Base-by-base conservation (phyloP, 2,888 invertebrate species). In the Hedychridium roseum region DNA sequence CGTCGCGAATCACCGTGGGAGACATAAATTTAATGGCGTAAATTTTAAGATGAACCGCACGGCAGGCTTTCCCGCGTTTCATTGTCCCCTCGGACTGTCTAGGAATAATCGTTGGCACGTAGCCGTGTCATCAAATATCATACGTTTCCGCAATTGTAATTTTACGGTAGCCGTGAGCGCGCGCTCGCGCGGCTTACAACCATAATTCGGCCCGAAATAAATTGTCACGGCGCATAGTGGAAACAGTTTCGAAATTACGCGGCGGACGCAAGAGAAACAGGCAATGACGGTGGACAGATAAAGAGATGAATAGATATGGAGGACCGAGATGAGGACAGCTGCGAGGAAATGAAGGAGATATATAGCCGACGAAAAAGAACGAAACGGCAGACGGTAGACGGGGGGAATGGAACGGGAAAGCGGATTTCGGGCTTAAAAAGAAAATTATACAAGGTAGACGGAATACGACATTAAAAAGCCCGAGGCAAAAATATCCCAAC, bases 191-290 rank as follows among this genome's bases (percentile, higher is more conserved):
- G 39, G 50, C 58, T 55, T 58, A 55, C 55, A 45, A 52, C 50
- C 52, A 52, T 58, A 52, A 62, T 62, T 53, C 42, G 37, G 49
- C 16, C 18, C 18, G 55, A 55, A 44, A 57, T 50, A 51, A 60
- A 62, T 50, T 42, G 53, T 41, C 26, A 41, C 35, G 14, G 28
- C 37, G 23, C 32, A 35, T 21, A 23, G 51, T 42, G 51, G 54
- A 58, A 61, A 57, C 49, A 51, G 50, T 60, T 61, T 57, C 41
- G 48, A 42, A 27, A 47, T 32, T 34, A 37, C 16, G 9, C 21
- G 14, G 21, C 21, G 20, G 9, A 45, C 15, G 30, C 23, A 20
- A 17, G 20, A 39, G 28, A 18, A 17, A n/a, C 28, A 17, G 12
- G 2, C 26, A 28, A n/a, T n/a, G 34, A 37, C 26, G 43, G 32